These are phyloP conservation scores for Diadema setosum DNA, from an alignment of 35 echinoderm and acorn worm species.

Conservation along the genomic window DNA sequence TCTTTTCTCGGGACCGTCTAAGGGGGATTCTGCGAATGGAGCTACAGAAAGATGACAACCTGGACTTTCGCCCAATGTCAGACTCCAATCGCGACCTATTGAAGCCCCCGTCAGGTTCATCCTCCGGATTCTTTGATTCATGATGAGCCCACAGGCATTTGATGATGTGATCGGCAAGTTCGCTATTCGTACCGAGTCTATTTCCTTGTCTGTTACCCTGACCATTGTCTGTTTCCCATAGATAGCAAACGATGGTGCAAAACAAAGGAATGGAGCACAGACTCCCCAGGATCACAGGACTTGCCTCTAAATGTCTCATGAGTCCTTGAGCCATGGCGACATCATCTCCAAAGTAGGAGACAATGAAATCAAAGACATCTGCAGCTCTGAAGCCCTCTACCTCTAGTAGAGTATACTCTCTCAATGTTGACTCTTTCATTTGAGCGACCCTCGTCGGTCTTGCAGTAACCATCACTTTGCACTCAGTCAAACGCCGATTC, in stretches of 20 bases:
- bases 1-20: no score
- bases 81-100: background rate
- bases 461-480: background rate
- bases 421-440: background rate
- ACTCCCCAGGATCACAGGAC: background rate
- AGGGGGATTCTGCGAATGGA: no score
- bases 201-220: background rate
- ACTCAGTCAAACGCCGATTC: background rate
- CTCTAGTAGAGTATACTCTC: background rate
- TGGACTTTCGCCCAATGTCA: background rate
- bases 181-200: background rate
- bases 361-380: background rate
- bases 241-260: background rate
- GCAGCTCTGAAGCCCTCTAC: background rate
- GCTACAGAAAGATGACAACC: background rate
- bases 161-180: background rate
- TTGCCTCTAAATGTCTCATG: background rate
- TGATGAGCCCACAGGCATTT: background rate
- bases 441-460: background rate
- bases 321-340: background rate
- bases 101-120: background rate
- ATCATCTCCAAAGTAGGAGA: background rate
- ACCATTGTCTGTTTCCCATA: background rate
- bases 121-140: background rate
- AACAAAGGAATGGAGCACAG: background rate